Conservation (phyloP, 2,888 invertebrate genomes). For the Drosophila picticornis region DNA sequence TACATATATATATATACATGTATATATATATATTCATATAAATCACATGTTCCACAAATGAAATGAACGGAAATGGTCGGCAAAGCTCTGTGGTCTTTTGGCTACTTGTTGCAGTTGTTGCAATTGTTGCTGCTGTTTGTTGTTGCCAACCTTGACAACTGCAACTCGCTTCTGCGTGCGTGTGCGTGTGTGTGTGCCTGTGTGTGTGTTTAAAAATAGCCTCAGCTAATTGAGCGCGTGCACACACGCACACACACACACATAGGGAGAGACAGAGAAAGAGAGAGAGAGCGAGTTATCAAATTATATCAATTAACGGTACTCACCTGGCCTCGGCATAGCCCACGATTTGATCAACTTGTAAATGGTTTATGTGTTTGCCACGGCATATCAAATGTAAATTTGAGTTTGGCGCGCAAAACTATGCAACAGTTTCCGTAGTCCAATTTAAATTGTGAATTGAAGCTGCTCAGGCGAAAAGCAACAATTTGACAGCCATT, state of each 20-base stretch:
- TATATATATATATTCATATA: neutral
- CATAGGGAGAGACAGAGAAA: no score
- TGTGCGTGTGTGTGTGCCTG: conserved; percentile 7
- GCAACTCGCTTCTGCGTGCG: conserved; percentile 1
- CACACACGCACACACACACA: neutral
- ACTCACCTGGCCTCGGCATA: conserved; percentile 34
- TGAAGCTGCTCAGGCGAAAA: neutral
- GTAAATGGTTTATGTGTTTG: conserved; percentile 17
- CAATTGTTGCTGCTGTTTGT: conserved; percentile 46
- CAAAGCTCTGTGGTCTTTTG: neutral
- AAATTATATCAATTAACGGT: neutral
- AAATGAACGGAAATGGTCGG: neutral
- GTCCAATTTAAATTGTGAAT: conserved; percentile 4
- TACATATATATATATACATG: neutral
- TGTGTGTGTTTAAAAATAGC: conserved; percentile 24
- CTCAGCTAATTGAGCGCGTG: conserved; percentile 23
- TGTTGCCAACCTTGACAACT: conserved; percentile 32
- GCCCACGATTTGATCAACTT: conserved; percentile 4
- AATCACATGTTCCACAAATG: neutral
- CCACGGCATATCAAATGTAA: conserved; percentile 15
- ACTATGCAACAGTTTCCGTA: conserved; percentile 21
- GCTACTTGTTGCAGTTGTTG: conserved; percentile 55
- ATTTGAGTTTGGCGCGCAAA: conserved; percentile 51
- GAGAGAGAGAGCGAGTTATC: neutral
- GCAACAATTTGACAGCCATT: conserved; percentile 16